phyloP scores from a whole-genome alignment of 2,888 invertebrate genomes.

The Mythimna pallens region DNA sequence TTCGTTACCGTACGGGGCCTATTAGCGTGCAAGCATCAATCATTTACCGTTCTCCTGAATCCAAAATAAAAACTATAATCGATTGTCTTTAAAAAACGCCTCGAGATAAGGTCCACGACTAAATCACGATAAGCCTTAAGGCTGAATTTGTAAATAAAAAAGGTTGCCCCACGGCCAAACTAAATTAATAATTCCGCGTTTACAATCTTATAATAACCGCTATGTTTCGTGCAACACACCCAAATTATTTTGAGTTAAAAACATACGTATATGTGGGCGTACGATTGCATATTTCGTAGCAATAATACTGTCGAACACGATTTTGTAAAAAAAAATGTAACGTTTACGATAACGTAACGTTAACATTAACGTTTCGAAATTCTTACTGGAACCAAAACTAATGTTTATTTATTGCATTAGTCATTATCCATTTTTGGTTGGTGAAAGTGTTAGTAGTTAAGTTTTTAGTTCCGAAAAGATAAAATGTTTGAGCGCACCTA shows the following conservation, averaged over 20 bases:
- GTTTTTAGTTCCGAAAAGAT: slow-evolving; percentile 28
- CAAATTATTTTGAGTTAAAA: slow-evolving; percentile 71
- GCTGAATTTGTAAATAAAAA: slow-evolving; percentile 65
- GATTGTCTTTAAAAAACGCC: slow-evolving; percentile 54
- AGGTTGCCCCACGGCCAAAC: slow-evolving; percentile 69
- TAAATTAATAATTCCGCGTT: slow-evolving; percentile 77
- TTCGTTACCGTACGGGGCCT: slow-evolving; percentile 24
- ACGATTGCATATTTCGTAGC: slow-evolving; percentile 64
- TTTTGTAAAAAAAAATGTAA: slow-evolving; percentile 24
- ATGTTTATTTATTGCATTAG: slow-evolving; percentile 18
- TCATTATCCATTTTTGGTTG: slow-evolving; percentile 39
- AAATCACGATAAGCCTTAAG: slow-evolving; percentile 74
- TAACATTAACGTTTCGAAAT: slow-evolving; percentile 21
- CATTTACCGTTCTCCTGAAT: slow-evolving; percentile 54
- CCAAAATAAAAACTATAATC: slow-evolving; percentile 60
- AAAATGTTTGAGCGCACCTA: slow-evolving; percentile 9
- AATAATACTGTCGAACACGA: slow-evolving; percentile 25
- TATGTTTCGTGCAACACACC: slow-evolving; percentile 70
- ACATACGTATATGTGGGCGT: slow-evolving; percentile 68
- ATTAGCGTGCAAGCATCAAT: slow-evolving; percentile 62
- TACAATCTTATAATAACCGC: slow-evolving; percentile 71
- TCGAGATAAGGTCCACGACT: slow-evolving; percentile 69
- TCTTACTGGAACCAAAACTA: slow-evolving; percentile 37
- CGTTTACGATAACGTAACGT: too few relatives aligned
- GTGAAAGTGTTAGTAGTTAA: slow-evolving; percentile 42